These are phyloP conservation scores for Napeogenes sylphis DNA, from an alignment of 2,888 invertebrate species.

Conservation along the genomic window DNA sequence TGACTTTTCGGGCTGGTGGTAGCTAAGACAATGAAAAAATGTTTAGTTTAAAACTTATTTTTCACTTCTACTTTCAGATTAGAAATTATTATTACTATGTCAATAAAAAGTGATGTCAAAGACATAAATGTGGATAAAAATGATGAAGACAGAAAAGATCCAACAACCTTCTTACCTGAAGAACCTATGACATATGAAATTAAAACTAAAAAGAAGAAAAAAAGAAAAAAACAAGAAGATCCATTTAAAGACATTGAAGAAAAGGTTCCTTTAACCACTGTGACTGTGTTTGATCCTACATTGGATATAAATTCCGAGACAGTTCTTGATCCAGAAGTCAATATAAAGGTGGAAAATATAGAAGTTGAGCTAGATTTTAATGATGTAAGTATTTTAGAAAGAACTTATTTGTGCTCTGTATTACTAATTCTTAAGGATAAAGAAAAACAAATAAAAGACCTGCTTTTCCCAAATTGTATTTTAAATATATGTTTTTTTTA, in stretches of 20 bases:
- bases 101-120: constrained; percentile 31
- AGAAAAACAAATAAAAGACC: too few species aligned
- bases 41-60: too few species aligned
- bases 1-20: too few species aligned
- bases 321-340: constrained; percentile 59
- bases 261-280: constrained; percentile 34
- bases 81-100: constrained; percentile 23
- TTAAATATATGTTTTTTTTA: too few species aligned
- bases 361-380: constrained; percentile 68
- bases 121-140: constrained; percentile 30
- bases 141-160: constrained; percentile 50
- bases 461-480: too few species aligned
- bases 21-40: too few species aligned
- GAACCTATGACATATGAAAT: constrained; percentile 68
- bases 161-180: constrained; percentile 62
- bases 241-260: constrained; percentile 64
- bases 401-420: background rate
- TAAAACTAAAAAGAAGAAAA: constrained; percentile 66
- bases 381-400: constrained; percentile 54
- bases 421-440: background rate
- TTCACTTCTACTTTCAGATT: constrained; percentile 9
- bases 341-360: constrained; percentile 68
- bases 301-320: constrained; percentile 25
- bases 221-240: constrained; percentile 58
- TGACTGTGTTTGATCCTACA: constrained; percentile 30